phyloP scores from a whole-genome alignment of 2,113 vertebrate species.

The Takifugu bimaculatus region DNA sequence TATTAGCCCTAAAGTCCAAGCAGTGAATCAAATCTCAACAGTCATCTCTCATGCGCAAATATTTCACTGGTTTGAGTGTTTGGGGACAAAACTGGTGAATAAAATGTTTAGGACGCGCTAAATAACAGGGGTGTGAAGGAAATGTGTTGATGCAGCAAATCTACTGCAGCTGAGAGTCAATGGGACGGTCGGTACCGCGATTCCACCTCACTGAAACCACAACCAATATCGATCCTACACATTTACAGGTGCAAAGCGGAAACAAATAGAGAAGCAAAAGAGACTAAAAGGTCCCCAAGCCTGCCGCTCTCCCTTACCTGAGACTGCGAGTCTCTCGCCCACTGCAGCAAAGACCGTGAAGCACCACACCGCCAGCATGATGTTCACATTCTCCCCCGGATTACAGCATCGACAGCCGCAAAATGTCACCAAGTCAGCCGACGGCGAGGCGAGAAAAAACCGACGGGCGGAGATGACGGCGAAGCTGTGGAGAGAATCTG shows the following conservation, averaged over 20 bases:
- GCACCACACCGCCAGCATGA: slow-evolving; percentile 78
- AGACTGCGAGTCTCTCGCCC: slow-evolving; percentile 70
- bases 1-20: too few species aligned
- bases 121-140: slow-evolving; percentile 50
- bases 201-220: slow-evolving; percentile 28
- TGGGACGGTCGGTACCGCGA: slow-evolving; percentile 43
- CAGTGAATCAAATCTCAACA: neutral
- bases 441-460: neutral
- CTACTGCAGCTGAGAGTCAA: slow-evolving; percentile 44
- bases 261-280: slow-evolving; percentile 8
- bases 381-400: slow-evolving; percentile 76
- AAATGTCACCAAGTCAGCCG: slow-evolving; percentile 30
- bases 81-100: neutral
- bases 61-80: neutral
- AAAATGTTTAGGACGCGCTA: slow-evolving; percentile 4
- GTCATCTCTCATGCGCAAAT: neutral
- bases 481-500: slow-evolving; percentile 38
- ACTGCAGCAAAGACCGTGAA: slow-evolving; percentile 79
- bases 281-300: slow-evolving; percentile 31
- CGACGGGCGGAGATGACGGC: slow-evolving; percentile 22
- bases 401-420: slow-evolving; percentile 63
- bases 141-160: slow-evolving; percentile 77
- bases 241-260: slow-evolving; percentile 1
- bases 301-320: slow-evolving; percentile 71
- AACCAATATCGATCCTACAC: slow-evolving; percentile 16